These are phyloP conservation scores for Piscicola geometra DNA, from an alignment of 2,888 invertebrate species.

Conservation along the genomic window DNA sequence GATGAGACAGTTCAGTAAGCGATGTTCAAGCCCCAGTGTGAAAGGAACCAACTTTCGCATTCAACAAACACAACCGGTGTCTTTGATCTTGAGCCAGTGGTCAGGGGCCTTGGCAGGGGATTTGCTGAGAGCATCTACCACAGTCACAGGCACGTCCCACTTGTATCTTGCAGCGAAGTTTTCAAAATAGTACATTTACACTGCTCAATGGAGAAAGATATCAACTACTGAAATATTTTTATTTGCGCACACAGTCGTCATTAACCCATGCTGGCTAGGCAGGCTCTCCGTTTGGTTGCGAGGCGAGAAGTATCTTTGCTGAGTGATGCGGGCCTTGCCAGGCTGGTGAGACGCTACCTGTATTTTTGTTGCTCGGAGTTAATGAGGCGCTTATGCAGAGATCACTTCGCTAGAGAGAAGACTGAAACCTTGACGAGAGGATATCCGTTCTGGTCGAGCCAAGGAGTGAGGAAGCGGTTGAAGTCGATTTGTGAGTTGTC, in stretches of 20 bases:
- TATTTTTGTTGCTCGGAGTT: neutral
- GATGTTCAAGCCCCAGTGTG: too few relatives aligned
- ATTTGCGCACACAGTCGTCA: too few relatives aligned
- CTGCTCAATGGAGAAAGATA: too few relatives aligned
- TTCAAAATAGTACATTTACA: too few relatives aligned
- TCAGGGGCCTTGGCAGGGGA: constrained; percentile 11
- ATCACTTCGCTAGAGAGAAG: too few relatives aligned
- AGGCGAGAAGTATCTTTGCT: constrained; percentile 23
- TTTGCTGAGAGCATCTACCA: constrained; percentile 6
- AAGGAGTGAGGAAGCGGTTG: constrained; percentile 37
- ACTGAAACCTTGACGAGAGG: constrained; percentile 31
- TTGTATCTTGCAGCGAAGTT: constrained; percentile 27
- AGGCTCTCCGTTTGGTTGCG: constrained; percentile 9
- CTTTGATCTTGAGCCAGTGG: constrained; percentile 25
- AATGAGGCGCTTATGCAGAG: too few relatives aligned
- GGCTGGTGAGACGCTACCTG: neutral
- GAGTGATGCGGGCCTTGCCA: constrained; percentile 17
- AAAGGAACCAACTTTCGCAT: too few relatives aligned
- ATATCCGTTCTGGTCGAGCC: constrained; percentile 40
- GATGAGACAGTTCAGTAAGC: too few relatives aligned
- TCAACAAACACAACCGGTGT: constrained; percentile 22
- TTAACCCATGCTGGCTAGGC: constrained; percentile 25
- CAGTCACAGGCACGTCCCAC: constrained; percentile 36
- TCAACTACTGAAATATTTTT: too few relatives aligned
- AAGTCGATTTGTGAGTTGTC: constrained; percentile 35